Evolutionary conservation across 2,113 vertebrate species (phyloP), one percentile per base, ranked within the genome.

Genomic region (Dasyurus viverrinus): DNA sequence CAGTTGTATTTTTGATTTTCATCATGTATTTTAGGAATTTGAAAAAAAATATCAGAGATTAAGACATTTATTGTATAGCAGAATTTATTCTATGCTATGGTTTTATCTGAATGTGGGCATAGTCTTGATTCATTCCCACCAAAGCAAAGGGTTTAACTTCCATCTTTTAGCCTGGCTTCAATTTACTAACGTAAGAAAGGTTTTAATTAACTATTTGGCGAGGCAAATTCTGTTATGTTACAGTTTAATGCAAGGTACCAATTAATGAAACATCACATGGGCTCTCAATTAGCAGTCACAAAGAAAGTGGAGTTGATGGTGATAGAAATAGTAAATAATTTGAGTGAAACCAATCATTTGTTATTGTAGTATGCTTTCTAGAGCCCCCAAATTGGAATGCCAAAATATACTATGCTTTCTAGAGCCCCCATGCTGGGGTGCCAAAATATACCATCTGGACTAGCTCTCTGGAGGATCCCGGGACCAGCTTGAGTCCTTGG

Each of bases 171-270:
- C 4, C 46, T 60, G 30, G 54, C 27, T 23, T 47, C 27, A 50
- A 36, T 92, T 92, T 92, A 48, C 46, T 36, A 68, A 48, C 11
- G 8, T 60, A 92, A 92, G 6, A 11, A 68, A 92, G 26, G 46
- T 48, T 50, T 68, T 30, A 60, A 92, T 92, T 55, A 68, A 68
- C 46, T 10, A 2, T 92, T 55, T 53, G 30, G 19, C 2, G 91
- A 76, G 42, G 46, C n/a, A 84, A 2, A 2, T 0, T 24, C 0
- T 48, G 47, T n/a, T 25, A 89, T 0, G 3, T 6, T 84, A 36
- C 5, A 47, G 1, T 22, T 68, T 48, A 11, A 48, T 68, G 30
- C 55, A 68, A 60, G 55, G 47, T 50, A 30, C 26, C n/a, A 27
- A 57, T 57, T 84, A 84, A 84, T 84, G 68, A 84, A 84, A 42